Evolutionary conservation across 2,113 vertebrate species (phyloP).

Genomic region (Colinus virginianus): DNA sequence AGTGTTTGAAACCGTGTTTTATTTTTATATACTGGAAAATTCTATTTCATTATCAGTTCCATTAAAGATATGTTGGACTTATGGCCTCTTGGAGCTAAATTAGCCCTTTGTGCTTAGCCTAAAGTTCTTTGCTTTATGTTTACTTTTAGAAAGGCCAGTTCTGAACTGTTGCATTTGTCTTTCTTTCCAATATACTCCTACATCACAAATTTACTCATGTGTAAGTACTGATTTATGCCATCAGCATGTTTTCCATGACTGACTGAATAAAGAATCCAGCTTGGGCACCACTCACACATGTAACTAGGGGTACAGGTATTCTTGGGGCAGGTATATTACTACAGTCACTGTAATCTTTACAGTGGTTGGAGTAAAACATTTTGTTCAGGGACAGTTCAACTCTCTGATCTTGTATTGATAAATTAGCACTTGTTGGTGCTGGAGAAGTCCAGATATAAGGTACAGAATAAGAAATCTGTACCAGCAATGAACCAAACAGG

Average conservation of each 20-base stretch:
- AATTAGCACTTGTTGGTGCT: neutral
- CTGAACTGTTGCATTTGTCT: neutral
- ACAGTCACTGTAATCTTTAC: neutral
- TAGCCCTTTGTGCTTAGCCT: neutral
- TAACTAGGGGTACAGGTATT: neutral
- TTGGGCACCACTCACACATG: neutral
- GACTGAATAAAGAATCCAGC: neutral
- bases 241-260: neutral
- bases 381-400: neutral
- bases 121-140: neutral
- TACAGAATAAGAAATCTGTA: neutral
- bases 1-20: neutral
- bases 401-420: neutral
- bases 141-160: neutral
- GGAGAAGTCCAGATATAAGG: neutral
- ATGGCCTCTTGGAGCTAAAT: neutral
- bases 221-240: neutral
- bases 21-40: neutral
- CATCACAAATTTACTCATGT: neutral
- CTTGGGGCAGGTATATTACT: neutral
- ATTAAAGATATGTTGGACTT: neutral
- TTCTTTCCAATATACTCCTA: neutral
- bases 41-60: neutral
- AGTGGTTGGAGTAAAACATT: neutral
- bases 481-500: neutral